Evolutionary conservation across 2,888 invertebrate genomes (phyloP).

Genomic region (Thecocarcelia acutangulata): DNA sequence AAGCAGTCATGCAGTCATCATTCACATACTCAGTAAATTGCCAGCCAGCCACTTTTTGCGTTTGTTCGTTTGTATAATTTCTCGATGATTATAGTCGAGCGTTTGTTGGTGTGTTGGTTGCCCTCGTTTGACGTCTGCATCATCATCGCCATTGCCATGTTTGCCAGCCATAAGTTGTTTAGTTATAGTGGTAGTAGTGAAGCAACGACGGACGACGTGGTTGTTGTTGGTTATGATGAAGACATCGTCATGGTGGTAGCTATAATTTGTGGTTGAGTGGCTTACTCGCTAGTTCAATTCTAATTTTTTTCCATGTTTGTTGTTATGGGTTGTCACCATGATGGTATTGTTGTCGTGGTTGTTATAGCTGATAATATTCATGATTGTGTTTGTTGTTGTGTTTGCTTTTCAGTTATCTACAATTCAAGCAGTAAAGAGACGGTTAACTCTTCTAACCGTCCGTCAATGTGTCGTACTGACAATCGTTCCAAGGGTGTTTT

Average conservation of each 20-base stretch:
- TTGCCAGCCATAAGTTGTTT: slow-evolving; percentile 50
- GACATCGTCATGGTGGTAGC: slow-evolving; percentile 54
- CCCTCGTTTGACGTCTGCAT: slow-evolving; percentile 69
- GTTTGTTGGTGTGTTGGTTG: slow-evolving; percentile 63
- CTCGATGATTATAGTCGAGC: slow-evolving; percentile 45
- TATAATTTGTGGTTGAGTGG: slow-evolving; percentile 53
- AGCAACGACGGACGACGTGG: slow-evolving; percentile 26
- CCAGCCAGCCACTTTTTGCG: slow-evolving; percentile 57
- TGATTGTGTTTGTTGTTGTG: slow-evolving; percentile 65
- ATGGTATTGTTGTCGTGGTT: slow-evolving; percentile 40
- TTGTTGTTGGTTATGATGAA: slow-evolving; percentile 45
- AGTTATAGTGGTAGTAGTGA: slow-evolving; percentile 36
- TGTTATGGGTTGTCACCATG: slow-evolving; percentile 42
- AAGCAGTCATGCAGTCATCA: slow-evolving; percentile 70
- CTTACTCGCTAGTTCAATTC: slow-evolving; percentile 31
- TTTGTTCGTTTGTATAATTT: slow-evolving; percentile 42
- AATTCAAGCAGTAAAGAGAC: slow-evolving; percentile 15
- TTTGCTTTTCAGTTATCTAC: slow-evolving; percentile 34
- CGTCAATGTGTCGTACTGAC: background rate
- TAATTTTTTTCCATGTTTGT: slow-evolving; percentile 29
- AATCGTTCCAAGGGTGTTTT: slow-evolving; percentile 52
- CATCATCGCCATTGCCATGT: slow-evolving; percentile 71
- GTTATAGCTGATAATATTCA: slow-evolving; percentile 51
- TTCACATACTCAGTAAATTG: slow-evolving; percentile 49
- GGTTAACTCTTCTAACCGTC: slow-evolving; percentile 1